phyloP scores from a whole-genome alignment of 2,797 vertebrate genomes.

The Falco rusticolus region DNA sequence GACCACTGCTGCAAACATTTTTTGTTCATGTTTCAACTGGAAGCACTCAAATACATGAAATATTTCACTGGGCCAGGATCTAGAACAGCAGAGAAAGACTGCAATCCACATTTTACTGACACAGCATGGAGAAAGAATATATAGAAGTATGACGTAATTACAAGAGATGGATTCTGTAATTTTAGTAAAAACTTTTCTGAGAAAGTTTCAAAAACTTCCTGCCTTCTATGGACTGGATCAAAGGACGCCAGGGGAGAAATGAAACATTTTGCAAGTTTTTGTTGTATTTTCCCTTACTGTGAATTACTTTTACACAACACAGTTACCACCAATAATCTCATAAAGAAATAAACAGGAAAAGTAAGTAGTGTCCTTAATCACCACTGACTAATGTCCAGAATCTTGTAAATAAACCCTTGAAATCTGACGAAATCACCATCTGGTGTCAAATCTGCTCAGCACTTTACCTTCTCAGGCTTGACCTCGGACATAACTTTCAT shows the following conservation, averaged over 20 bases:
- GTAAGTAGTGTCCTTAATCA: not conserved
- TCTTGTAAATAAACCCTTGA: not conserved
- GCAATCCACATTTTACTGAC: not conserved
- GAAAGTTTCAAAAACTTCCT: not conserved
- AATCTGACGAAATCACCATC: not conserved
- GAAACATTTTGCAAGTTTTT: not conserved
- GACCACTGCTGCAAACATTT: not conserved
- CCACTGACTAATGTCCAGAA: not conserved
- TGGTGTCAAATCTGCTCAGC: not conserved
- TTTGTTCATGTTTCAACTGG: not conserved
- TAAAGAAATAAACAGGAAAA: not conserved
- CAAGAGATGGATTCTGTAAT: not conserved
- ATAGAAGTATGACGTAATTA: not conserved
- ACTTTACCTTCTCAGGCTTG: not conserved
- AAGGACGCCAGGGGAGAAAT: not conserved
- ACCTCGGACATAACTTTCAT: not conserved
- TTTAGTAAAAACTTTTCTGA: not conserved
- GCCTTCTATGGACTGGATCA: not conserved
- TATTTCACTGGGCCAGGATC: not conserved
- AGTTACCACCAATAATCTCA: not conserved
- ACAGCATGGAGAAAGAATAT: not conserved
- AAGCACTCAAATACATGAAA: not conserved
- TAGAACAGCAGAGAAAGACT: not conserved
- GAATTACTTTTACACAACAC: not conserved
- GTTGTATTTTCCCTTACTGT: not conserved